A percentile compares a stretch with the other conserved stretches of the same genome.
These are phyloP conservation scores for Melanerpes formicivorus DNA, from an alignment of 2,113 vertebrate genomes.

Conservation along the genomic window DNA sequence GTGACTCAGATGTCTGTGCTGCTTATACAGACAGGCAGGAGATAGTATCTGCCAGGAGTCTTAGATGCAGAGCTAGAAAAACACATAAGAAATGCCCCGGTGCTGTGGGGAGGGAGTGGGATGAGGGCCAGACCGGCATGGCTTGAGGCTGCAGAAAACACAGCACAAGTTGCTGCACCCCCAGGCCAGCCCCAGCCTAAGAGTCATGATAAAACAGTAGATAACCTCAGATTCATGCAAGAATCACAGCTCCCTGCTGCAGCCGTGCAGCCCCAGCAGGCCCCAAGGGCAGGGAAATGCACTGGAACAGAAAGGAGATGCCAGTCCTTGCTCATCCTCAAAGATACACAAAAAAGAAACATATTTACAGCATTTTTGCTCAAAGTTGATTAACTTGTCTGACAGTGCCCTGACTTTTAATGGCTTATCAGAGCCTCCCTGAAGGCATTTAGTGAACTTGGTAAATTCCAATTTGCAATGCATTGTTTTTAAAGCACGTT, in stretches of 20 bases:
- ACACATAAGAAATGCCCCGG: neutral
- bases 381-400: neutral
- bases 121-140: rapidly evolving
- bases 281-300: neutral
- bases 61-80: neutral
- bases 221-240: neutral
- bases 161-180: neutral
- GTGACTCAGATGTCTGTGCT: rapidly evolving
- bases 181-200: neutral
- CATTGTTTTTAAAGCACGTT: neutral
- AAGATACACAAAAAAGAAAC: neutral
- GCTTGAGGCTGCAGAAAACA: neutral
- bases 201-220: rapidly evolving
- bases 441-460: neutral
- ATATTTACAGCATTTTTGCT: neutral
- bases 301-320: neutral
- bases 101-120: rapidly evolving
- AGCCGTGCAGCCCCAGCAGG: neutral
- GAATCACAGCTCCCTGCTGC: neutral
- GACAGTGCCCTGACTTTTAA: neutral
- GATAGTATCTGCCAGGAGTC: neutral
- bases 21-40: neutral
- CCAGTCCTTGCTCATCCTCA: neutral
- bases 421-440: neutral
- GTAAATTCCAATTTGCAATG: neutral